Base-by-base conservation (phyloP, 2,113 vertebrate genomes). In the Myotis brandtii region DNA sequence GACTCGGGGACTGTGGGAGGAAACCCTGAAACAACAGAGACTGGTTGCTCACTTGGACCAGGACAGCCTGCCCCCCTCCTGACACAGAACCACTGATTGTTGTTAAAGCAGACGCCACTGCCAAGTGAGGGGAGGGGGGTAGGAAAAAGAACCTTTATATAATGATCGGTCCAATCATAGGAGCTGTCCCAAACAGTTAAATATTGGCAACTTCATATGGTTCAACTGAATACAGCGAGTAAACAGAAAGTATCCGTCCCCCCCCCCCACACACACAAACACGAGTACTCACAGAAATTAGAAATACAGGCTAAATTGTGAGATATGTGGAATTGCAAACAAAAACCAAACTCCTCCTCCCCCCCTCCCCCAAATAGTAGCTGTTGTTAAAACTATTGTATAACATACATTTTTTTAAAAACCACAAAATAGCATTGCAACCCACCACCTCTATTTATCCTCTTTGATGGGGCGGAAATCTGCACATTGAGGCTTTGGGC, bases 11-110 rank as follows among this genome's bases (percentile, higher is more conserved):
- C 0, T 27, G 27, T 34, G 20, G 89, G 76, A 97, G 69, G 94
- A 93, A 82, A 93, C 73, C 83, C 96, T 92, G 96, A 56, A 32
- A 92, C 96, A 98, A 97, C 64, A 97, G 66, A 37, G 92, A 6
- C 14, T 8, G 54, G 48, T 54, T 59, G 81, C 94, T 81, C 87
- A 43, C 88, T 86, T 64, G 85, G 75, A 91, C 92, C 86, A 48
- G 81, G 34, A 50, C 2, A 2, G 48, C 32, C 43, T 13, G n/a
- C 6, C 82, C 30, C 56, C 5, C 20, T 14, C 48, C 90, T 75
- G 62, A 64, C 50, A 56, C 8, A 83, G 86, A 91, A 37, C 82
- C 52, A 30, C 6, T 3, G 30, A 67, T 37, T 17, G 6, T 12
- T 73, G 62, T 37, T 83, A 81, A 76, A 56, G 81, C 79, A 84